Conservation (phyloP, 2,113 vertebrate genomes). For the Cryptoleucopteryx plumbea region DNA sequence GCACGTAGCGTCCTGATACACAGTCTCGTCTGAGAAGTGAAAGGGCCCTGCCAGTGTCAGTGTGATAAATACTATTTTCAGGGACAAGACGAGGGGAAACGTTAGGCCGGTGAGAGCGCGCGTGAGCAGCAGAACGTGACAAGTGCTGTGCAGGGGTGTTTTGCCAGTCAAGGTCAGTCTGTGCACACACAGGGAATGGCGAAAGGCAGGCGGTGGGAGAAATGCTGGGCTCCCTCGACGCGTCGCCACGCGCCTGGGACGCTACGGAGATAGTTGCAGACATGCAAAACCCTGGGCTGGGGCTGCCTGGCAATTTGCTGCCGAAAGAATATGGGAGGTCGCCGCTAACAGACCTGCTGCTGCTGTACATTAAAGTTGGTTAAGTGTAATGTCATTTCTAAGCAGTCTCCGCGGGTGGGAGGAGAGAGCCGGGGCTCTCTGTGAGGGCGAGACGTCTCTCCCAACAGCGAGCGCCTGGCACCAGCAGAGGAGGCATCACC, state of each 20-base stretch:
- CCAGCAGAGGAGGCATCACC: neutral
- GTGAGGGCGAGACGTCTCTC: rapidly evolving
- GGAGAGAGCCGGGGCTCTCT: neutral
- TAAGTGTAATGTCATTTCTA: neutral
- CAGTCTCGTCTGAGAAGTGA: neutral
- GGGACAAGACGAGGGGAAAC: neutral
- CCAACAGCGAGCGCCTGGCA: rapidly evolving
- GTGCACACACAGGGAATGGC: neutral
- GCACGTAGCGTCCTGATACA: neutral
- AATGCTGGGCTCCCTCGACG: rapidly evolving
- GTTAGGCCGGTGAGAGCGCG: neutral
- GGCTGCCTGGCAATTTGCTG: neutral
- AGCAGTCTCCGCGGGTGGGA: neutral
- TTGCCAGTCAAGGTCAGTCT: neutral
- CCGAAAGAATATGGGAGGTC: neutral
- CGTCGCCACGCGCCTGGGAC: rapidly evolving
- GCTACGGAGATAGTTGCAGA: neutral
- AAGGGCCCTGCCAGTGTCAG: neutral
- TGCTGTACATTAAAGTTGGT: neutral
- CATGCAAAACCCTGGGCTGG: neutral
- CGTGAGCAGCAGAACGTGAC: neutral
- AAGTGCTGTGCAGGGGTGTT: neutral
- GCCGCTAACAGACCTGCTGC: neutral
- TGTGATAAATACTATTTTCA: neutral
- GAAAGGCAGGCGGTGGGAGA: neutral